Evolutionary conservation across 2,888 invertebrate genomes (phyloP), one percentile per base, ranked within the genome.

Genomic region (Cephus nigrinus): DNA sequence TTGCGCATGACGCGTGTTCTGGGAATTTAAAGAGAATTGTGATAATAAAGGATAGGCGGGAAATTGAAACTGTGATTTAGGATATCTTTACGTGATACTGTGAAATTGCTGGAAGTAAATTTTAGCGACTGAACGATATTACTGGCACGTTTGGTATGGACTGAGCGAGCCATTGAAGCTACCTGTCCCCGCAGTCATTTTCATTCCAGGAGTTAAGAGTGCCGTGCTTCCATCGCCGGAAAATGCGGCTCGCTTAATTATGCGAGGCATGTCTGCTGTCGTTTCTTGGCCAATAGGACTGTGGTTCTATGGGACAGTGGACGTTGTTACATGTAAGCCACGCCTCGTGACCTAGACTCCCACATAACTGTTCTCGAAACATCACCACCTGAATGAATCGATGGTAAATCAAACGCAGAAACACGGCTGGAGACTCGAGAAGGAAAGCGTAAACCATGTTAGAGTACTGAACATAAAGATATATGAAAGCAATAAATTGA

Each of bases 261-360:
- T 90, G 90, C 90, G 86, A 87, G 86, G 87, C 89, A 87, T 88
- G 89, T 86, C 84, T 86, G 85, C 77, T 83, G 87, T 83, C 86
- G 89, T 91, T 90, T 91, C 89, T 91, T 91, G 91, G 90, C 91
- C 91, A 91, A 91, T 91, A 84, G 89, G 88, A 91, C 86, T 90
- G 86, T 90, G 87, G 90, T 88, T 89, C 89, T 90, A 90, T 90
- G 88, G 89, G 88, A 90, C 88, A 89, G 87, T 85, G 85, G 85
- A 85, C 83, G 86, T 83, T 88, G 88, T 86, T 87, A 87, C 88
- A 86, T 90, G 87, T 86, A 89, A 89, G 90, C 91, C 90, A 90
- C 91, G 91, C 91, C 91, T 90, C 88, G 90, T 91, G 91, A 91
- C 91, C 91, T 90, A 91, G 90, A 91, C 91, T 91, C 90, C 89